Conservation (phyloP, 2,797 vertebrate genomes). For the Smutsia temminckii region DNA sequence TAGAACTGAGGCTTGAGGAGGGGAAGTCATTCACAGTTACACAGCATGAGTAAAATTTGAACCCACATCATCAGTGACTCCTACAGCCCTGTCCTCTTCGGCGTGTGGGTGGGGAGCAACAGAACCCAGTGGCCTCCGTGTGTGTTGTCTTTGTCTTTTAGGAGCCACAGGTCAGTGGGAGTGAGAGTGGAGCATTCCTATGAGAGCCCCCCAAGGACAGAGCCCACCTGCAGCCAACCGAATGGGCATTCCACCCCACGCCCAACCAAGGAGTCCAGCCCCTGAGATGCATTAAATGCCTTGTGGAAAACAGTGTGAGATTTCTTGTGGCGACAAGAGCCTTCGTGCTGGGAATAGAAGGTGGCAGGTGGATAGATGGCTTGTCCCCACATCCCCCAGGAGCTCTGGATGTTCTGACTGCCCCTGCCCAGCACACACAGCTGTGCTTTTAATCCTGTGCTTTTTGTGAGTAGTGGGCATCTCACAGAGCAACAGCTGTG, state of each 20-base stretch:
- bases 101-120: neutral
- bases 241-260: neutral
- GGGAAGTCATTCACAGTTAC: neutral
- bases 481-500: neutral
- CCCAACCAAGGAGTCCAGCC: neutral
- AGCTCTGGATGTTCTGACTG: neutral
- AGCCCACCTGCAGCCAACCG: neutral
- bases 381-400: neutral
- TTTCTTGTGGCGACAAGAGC: neutral
- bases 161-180: conserved; percentile 17
- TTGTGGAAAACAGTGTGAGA: conserved; percentile 38
- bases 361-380: neutral
- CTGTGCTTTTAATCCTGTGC: neutral
- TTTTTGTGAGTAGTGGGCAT: neutral
- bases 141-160: conserved; percentile 47
- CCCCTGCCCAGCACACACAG: neutral
- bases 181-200: conserved; percentile 15
- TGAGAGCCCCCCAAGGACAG: conserved; percentile 13
- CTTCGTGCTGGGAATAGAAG: neutral
- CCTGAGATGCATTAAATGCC: conserved; percentile 68
- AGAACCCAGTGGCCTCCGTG: neutral
- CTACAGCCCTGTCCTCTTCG: neutral
- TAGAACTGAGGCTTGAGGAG: neutral
- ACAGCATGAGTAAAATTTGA: neutral
- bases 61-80: neutral